These are phyloP conservation scores for Phataginus tetradactyla DNA, from an alignment of 2,797 vertebrate species.

Conservation along the genomic window DNA sequence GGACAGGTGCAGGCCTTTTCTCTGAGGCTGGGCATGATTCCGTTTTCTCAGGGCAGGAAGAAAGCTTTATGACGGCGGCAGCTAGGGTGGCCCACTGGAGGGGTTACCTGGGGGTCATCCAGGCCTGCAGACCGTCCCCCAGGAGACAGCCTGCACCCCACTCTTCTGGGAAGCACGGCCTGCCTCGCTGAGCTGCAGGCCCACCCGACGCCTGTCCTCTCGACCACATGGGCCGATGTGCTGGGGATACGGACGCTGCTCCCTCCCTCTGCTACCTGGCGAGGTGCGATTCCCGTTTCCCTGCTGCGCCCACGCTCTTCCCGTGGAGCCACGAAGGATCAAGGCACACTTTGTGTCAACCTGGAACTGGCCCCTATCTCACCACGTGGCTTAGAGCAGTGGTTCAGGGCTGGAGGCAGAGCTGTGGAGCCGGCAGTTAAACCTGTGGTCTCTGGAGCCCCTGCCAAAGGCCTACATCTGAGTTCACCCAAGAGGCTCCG, in stretches of 20 bases:
- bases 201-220: rapidly evolving
- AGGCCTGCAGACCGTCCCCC: neutral
- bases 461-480: conserved; percentile 26
- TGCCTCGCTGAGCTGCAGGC: rapidly evolving
- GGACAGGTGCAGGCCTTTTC: neutral
- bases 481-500: neutral
- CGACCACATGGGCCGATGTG: rapidly evolving
- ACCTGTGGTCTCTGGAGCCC: neutral
- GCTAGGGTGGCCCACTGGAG: neutral
- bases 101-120: rapidly evolving
- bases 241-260: rapidly evolving
- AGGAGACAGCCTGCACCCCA: neutral
- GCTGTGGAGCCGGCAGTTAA: neutral
- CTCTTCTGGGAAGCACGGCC: neutral
- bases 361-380: rapidly evolving
- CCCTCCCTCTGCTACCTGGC: rapidly evolving
- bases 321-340: neutral
- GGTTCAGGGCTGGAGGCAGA: neutral
- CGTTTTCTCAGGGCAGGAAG: neutral
- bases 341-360: rapidly evolving
- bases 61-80: rapidly evolving
- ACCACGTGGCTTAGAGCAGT: neutral
- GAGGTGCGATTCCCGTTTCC: rapidly evolving
- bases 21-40: neutral
- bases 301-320: rapidly evolving